A percentile compares a stretch with the other conserved stretches of the same genome.
Evolutionary conservation across 1,140 invertebrate species (phyloP).

Genomic region (Anoplolepis gracilipes): DNA sequence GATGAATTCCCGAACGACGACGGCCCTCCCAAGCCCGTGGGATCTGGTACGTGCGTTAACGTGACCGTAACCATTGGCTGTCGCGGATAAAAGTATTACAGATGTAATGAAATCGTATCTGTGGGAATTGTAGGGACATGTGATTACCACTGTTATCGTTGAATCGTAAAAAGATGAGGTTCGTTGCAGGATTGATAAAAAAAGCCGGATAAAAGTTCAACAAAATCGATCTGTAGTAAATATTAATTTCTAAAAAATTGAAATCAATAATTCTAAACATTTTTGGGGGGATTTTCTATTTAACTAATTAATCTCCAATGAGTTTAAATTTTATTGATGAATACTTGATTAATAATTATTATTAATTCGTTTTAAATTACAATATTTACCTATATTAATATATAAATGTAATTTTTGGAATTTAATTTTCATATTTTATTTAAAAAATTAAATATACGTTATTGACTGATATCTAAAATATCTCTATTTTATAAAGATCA

Average conservation of each 20-base stretch:
- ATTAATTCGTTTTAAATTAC: no score
- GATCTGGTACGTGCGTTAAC: constrained; percentile 41
- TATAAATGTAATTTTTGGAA: not conserved
- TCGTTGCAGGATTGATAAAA: constrained; percentile 2
- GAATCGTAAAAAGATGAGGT: not conserved
- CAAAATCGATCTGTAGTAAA: not conserved
- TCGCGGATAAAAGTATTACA: constrained; percentile 44
- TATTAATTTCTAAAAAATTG: not conserved
- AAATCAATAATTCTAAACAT: not conserved
- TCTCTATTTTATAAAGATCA: not conserved
- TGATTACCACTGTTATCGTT: constrained; percentile 17
- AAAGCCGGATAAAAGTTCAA: not conserved
- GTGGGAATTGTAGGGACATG: not conserved
- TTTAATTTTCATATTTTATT: not conserved
- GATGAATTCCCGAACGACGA: constrained; percentile 44
- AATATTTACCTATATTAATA: no score
- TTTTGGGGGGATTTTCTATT: not conserved
- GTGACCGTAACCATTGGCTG: constrained; percentile 32
- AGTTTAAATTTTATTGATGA: not conserved
- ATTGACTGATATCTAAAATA: not conserved
- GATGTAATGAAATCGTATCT: constrained; percentile 47
- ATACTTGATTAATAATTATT: no score
- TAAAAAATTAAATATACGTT: not conserved
- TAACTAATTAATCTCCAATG: not conserved
- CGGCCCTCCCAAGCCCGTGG: constrained; percentile 39